Conservation (phyloP, 2,113 vertebrate genomes). For the Pyxicephalus adspersus region DNA sequence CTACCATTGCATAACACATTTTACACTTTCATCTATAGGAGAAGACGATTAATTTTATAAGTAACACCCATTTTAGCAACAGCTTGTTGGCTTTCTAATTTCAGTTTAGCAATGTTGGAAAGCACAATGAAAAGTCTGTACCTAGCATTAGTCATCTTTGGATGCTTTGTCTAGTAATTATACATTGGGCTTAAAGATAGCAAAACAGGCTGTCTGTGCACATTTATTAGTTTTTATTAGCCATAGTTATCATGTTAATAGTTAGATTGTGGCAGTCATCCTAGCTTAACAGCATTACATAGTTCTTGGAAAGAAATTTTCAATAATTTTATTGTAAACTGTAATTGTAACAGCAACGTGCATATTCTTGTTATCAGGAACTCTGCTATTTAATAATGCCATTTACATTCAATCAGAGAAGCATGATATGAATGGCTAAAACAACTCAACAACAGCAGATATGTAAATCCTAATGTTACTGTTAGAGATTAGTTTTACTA, state of each 20-base stretch:
- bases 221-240: constrained; percentile 13
- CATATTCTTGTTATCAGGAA: too few species aligned
- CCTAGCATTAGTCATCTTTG: constrained; percentile 1
- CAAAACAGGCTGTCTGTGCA: constrained; percentile 15
- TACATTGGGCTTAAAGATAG: constrained; percentile 8
- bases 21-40: too few species aligned
- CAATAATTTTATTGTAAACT: too few species aligned
- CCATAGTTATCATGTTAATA: constrained; percentile 17
- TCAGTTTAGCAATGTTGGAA: constrained; percentile 12
- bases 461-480: too few species aligned
- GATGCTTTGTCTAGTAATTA: constrained; percentile 21
- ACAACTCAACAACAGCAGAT: too few species aligned
- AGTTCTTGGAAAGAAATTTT: neutral
- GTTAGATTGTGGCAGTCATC: neutral
- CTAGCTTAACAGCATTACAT: neutral
- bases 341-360: too few species aligned
- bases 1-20: too few species aligned
- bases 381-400: too few species aligned
- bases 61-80: constrained; percentile 1
- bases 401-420: too few species aligned
- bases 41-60: too few species aligned
- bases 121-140: constrained; percentile 14
- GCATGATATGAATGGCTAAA: too few species aligned
- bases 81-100: constrained; percentile 14
- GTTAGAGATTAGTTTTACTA: too few species aligned